Evolutionary conservation across 1,140 invertebrate species (phyloP).

Genomic region (Brachionus rubens): DNA sequence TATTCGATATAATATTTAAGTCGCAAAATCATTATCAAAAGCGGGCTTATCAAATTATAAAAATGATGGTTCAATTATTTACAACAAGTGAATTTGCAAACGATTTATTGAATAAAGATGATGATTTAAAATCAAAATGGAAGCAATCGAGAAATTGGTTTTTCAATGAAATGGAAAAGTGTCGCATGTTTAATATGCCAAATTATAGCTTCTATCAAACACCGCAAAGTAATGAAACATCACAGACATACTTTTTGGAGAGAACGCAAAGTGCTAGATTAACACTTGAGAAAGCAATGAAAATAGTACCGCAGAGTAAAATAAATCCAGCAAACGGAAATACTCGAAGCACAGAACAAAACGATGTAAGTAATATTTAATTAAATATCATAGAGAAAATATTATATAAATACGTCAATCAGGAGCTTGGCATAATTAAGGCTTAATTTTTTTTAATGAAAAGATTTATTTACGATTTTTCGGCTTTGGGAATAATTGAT

Average conservation of each 20-base stretch:
- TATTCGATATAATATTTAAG: constrained; percentile 85
- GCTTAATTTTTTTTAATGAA: neutral
- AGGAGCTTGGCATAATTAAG: too few relatives aligned
- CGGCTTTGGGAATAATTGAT: too few relatives aligned
- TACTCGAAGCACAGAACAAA: neutral
- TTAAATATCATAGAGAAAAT: too few relatives aligned
- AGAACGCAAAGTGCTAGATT: constrained; percentile 85
- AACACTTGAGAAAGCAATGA: constrained; percentile 77
- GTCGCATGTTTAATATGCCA: constrained; percentile 36
- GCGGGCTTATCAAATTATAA: constrained; percentile 91
- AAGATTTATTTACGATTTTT: too few relatives aligned
- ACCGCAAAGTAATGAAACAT: constrained; percentile 86
- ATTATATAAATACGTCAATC: too few relatives aligned
- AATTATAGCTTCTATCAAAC: constrained; percentile 53
- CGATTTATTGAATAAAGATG: constrained; percentile 72
- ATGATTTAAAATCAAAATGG: constrained; percentile 80
- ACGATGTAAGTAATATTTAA: neutral
- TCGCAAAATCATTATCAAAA: constrained; percentile 93
- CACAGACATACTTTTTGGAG: constrained; percentile 89
- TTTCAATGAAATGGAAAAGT: constrained; percentile 80
- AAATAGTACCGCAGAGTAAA: constrained; percentile 70
- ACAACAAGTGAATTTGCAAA: constrained; percentile 72
- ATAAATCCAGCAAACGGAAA: neutral
- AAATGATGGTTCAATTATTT: constrained; percentile 86
- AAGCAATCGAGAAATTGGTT: constrained; percentile 66